These are phyloP conservation scores for Pipra filicauda DNA, from an alignment of 2,113 vertebrate genomes.

Conservation along the genomic window DNA sequence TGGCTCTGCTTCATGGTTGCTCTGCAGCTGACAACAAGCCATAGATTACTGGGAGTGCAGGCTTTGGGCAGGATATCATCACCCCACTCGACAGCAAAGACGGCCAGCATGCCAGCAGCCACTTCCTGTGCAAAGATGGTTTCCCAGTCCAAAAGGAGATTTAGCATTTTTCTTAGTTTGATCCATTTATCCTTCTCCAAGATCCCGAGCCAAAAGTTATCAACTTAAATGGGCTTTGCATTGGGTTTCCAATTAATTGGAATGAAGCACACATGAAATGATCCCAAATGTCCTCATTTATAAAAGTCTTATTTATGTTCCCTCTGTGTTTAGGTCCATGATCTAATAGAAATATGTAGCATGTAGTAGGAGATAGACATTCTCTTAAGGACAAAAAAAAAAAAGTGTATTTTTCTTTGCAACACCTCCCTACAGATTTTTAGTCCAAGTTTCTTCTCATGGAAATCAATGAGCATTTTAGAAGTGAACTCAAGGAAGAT, in stretches of 20 bases:
- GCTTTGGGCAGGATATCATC: neutral
- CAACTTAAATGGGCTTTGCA: neutral
- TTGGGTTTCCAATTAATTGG: neutral
- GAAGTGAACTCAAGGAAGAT: neutral
- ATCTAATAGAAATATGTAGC: neutral
- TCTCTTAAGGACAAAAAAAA: neutral
- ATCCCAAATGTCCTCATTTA: neutral
- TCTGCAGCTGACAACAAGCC: neutral
- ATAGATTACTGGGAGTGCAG: neutral
- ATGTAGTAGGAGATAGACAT: neutral
- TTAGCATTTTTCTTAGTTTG: neutral
- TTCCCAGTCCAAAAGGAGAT: neutral
- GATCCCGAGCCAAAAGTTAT: neutral
- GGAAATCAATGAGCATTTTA: neutral
- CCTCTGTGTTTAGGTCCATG: neutral
- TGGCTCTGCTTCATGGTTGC: neutral
- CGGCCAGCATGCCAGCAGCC: fast-evolving
- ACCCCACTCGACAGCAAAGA: fast-evolving
- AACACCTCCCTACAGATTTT: neutral
- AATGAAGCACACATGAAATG: neutral
- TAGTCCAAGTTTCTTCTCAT: neutral
- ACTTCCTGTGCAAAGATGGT: fast-evolving
- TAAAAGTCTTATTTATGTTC: neutral
- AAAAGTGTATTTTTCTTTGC: neutral
- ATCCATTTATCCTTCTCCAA: neutral